Percentiles rank a stretch among this genome's conserved stretches.
Evolutionary conservation across 2,797 vertebrate species (phyloP).

Genomic region (Tangara arthus): DNA sequence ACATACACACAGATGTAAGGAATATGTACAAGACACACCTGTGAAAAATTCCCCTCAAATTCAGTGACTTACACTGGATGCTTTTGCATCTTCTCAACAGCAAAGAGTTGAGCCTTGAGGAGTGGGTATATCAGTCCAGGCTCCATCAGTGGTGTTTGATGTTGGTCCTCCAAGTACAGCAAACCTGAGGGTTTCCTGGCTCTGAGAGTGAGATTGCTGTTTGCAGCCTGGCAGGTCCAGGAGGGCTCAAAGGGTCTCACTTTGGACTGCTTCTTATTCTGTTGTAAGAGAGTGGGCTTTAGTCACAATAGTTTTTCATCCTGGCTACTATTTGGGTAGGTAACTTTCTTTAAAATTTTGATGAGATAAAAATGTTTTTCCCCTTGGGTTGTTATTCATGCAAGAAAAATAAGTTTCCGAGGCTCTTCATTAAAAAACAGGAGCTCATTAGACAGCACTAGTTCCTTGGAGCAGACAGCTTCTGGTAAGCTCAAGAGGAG

Average conservation of each 20-base stretch:
- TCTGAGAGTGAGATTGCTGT: not conserved
- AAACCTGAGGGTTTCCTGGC: not conserved
- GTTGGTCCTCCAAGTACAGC: rapidly evolving
- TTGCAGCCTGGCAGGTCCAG: not conserved
- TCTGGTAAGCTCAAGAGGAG: not conserved
- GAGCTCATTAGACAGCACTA: not conserved
- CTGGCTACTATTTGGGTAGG: not conserved
- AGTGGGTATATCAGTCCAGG: too few species aligned
- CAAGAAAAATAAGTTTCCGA: not conserved
- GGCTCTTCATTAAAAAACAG: not conserved
- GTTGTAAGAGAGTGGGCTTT: rapidly evolving
- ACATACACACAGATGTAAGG: not conserved
- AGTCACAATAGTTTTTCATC: not conserved
- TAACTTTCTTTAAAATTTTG: not conserved
- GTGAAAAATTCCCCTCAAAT: not conserved
- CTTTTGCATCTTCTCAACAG: not conserved
- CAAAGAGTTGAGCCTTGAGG: not conserved
- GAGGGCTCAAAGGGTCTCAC: not conserved
- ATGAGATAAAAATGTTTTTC: not conserved
- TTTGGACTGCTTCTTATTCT: too few species aligned
- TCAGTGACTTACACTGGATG: not conserved
- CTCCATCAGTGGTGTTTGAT: rapidly evolving
- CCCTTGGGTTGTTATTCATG: not conserved
- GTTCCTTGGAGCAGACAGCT: not conserved
- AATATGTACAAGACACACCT: not conserved